Base-by-base conservation (phyloP, 1,140 invertebrate genomes). In the Eriosoma lanigerum region DNA sequence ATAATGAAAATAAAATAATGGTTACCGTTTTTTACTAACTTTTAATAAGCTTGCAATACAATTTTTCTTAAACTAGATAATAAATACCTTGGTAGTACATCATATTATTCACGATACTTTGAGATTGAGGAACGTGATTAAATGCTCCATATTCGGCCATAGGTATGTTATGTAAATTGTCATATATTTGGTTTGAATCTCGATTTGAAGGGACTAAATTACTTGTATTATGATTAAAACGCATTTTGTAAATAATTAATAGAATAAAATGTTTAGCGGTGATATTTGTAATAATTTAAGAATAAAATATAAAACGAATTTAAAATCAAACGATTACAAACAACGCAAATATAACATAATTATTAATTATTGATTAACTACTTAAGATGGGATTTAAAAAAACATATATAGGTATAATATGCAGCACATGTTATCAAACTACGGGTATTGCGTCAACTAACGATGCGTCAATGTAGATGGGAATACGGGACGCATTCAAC, bases 391-490 rank as follows among this genome's bases (percentile, higher is more conserved):
- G 56, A 19, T 62, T n/a, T n/a, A n/a, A n/a, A n/a, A n/a, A n/a
- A n/a, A n/a, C n/a, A 32, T 62, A 19, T 64, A 38, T 44, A 26
- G 19, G 29, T 17, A 32, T 10, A n/a, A n/a, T n/a, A n/a, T n/a
- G n/a, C 2, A 32, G 12, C 44, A 68, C 66, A 21, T 48, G 86
- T 94, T 92, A 85, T 95, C 93, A 1, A 93, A 93, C 26, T 94
- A 94, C 81, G 94, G 93, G 70, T 93, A 94, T 84, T 95, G 91
- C 81, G 93, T 91, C 84, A 96, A 93, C 94, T 94, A 44, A n/a
- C 96, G 88, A 96, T 96, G 87, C 96, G 32, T 4, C 32, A 38
- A 38, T 8, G 32, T 38, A 38, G 3, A 38, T 38, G 8, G 32
- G 8, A 38, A 96, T 85, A 93, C 92, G 2, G 29, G 19, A 44